Percentiles rank a stretch among this genome's conserved stretches.
These are phyloP conservation scores for Helicoverpa armigera DNA, from an alignment of 1,140 invertebrate genomes.

Conservation along the genomic window DNA sequence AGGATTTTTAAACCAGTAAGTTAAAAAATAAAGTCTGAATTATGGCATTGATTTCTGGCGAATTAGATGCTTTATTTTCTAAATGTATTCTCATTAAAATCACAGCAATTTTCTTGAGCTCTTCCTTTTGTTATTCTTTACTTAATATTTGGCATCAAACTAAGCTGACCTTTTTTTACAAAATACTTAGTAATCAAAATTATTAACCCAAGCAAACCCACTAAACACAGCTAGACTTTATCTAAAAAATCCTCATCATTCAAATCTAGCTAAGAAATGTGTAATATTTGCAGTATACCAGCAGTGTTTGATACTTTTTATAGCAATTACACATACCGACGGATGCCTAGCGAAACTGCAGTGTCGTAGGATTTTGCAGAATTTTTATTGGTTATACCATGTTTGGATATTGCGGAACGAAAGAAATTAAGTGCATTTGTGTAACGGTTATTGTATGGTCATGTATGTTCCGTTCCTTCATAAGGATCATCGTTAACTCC, in stretches of 20 bases:
- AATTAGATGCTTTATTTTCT: too few species aligned
- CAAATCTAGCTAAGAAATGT: background rate
- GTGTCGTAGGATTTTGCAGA: slow-evolving; percentile 18
- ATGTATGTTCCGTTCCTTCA: background rate
- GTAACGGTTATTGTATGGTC: background rate
- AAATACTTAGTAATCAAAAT: too few species aligned
- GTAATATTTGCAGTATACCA: background rate
- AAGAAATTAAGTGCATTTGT: slow-evolving; percentile 31
- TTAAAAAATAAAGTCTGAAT: too few species aligned
- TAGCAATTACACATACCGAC: slow-evolving; percentile 50
- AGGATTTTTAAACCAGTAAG: too few species aligned
- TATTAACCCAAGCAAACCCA: too few species aligned
- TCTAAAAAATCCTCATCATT: slow-evolving; percentile 18
- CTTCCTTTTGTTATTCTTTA: too few species aligned
- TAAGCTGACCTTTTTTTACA: too few species aligned
- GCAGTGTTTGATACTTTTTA: slow-evolving; percentile 46
- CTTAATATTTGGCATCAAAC: too few species aligned
- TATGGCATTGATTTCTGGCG: too few species aligned
- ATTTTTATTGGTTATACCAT: slow-evolving; percentile 39
- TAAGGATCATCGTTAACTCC: too few species aligned
- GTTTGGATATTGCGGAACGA: slow-evolving; percentile 11
- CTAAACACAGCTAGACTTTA: background rate
- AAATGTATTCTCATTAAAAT: too few species aligned
- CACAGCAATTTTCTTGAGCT: too few species aligned
- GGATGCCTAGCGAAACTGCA: slow-evolving; percentile 21